Conservation (phyloP, 2,888 invertebrate genomes). For the Cataglyphis altisquamis region DNA sequence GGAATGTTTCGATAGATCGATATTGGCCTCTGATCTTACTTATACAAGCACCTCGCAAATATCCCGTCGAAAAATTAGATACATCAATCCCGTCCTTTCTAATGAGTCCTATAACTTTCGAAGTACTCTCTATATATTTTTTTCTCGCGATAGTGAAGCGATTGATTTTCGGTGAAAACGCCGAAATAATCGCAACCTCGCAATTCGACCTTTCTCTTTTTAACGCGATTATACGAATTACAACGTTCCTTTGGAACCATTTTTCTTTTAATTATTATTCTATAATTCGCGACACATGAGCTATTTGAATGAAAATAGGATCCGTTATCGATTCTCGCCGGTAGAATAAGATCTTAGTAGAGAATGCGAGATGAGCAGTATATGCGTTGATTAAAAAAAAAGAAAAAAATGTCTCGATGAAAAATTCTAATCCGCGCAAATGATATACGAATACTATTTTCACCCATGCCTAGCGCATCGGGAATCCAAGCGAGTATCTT, state of each 20-base stretch:
- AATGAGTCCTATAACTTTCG: constrained; percentile 16
- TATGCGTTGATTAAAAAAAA: neutral
- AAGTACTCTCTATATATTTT: neutral
- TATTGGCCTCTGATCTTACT: constrained; percentile 60
- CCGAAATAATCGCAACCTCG: constrained; percentile 11
- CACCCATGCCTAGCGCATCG: constrained; percentile 4
- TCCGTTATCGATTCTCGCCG: neutral
- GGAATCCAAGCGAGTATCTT: constrained; percentile 23
- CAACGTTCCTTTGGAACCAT: constrained; percentile 11
- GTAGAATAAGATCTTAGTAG: neutral
- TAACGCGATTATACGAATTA: neutral
- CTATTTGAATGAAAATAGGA: neutral
- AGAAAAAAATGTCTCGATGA: neutral
- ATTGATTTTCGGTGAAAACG: constrained; percentile 22
- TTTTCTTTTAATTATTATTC: constrained; percentile 1
- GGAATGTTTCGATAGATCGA: constrained; percentile 70
- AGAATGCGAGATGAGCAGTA: neutral
- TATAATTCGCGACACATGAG: constrained; percentile 13
- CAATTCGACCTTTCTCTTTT: neutral
- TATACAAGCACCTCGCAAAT: constrained; percentile 56
- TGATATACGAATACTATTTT: constrained; percentile 6
- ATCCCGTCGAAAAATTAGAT: constrained; percentile 22
- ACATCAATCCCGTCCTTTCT: neutral
- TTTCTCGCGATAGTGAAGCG: constrained; percentile 18
- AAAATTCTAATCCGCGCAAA: neutral